Evolutionary conservation across 92 coral and sea anemone species (phyloP), one percentile per base, ranked within the genome.

Genomic region (Phenganax stokvisi): DNA sequence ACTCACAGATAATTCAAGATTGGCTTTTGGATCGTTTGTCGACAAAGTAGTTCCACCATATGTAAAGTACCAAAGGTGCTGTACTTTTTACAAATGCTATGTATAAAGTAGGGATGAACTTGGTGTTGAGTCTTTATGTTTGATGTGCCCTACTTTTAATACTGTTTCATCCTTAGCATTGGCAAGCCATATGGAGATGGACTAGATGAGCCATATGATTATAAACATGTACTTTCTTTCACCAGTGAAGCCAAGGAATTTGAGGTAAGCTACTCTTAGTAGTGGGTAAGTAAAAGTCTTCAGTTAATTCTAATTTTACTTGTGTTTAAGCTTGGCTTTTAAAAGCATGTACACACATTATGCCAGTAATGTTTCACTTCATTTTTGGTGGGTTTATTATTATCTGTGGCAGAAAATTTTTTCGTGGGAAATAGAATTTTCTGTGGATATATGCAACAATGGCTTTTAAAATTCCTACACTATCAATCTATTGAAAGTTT

Each of bases 21-120:
- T 93, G 60, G 97, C 92, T 16, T 93, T 93, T 88, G 97, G 97
- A 54, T 87, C 96, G 10, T 93, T 91, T 88, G 97, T 93, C 27
- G 97, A 93, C 87, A 93, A 93, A 87, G 84, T 89, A 51, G 91
- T 89, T 3, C 72, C 92, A 57, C 96, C 97, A 1, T 93, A 83
- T 66, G 57, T 62, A 11, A 57, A 72, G 9, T 1, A 11, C 17
- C 29, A 81, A 16, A 56, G 56, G 88, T 86, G 57, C 2, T 1
- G 47, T 37, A 37, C 47, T 37, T 37, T 37, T 37, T 37, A 37
- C 5, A 37, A 37, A 37, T 37, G 2, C 47, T 37, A 37, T 37
- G 47, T 37, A 1, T 37, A 37, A 37, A 37, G 47, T 37, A 37
- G 47, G 47, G 47, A 5, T 37, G 47, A 37, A 37, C 5, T 5